Percentiles rank a stretch among this genome's conserved stretches.
Conservation (phyloP, 1,140 invertebrate species). For the Bombus affinis region DNA sequence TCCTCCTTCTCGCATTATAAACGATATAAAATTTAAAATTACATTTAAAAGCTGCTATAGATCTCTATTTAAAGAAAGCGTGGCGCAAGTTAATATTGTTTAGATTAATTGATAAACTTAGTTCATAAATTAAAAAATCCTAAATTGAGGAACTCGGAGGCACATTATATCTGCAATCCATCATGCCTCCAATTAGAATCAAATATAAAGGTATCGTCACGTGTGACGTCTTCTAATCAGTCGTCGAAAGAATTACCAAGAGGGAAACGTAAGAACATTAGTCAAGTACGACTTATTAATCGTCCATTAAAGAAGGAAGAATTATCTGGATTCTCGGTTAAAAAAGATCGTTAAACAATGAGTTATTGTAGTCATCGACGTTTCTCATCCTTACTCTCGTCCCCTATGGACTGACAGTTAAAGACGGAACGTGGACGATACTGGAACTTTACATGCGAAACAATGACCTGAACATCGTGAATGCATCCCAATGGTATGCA, state of each 20-base stretch:
- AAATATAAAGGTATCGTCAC: too few relatives aligned
- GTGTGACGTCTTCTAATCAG: too few relatives aligned
- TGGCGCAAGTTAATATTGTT: neutral
- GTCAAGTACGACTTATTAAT: slow-evolving; percentile 13
- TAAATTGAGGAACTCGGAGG: neutral
- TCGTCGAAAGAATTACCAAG: too few relatives aligned
- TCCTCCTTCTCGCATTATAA: neutral
- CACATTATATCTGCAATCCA: too few relatives aligned
- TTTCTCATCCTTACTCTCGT: neutral
- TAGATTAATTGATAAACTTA: neutral
- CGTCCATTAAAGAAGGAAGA: neutral
- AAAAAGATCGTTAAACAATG: slow-evolving; percentile 20
- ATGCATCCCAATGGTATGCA: slow-evolving; percentile 58
- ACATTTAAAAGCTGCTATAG: too few relatives aligned
- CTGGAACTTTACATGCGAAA: slow-evolving; percentile 49
- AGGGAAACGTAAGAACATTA: neutral
- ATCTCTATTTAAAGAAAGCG: too few relatives aligned
- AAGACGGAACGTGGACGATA: slow-evolving; percentile 48
- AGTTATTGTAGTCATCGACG: slow-evolving; percentile 44
- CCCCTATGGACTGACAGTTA: slow-evolving; percentile 31
- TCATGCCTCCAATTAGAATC: too few relatives aligned
- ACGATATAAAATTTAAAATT: too few relatives aligned
- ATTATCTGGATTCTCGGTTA: neutral
- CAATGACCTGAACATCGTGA: slow-evolving; percentile 54
- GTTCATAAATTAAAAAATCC: neutral